Evolutionary conservation across 2,113 vertebrate species (phyloP).

Genomic region (Microcebus tavaratra): DNA sequence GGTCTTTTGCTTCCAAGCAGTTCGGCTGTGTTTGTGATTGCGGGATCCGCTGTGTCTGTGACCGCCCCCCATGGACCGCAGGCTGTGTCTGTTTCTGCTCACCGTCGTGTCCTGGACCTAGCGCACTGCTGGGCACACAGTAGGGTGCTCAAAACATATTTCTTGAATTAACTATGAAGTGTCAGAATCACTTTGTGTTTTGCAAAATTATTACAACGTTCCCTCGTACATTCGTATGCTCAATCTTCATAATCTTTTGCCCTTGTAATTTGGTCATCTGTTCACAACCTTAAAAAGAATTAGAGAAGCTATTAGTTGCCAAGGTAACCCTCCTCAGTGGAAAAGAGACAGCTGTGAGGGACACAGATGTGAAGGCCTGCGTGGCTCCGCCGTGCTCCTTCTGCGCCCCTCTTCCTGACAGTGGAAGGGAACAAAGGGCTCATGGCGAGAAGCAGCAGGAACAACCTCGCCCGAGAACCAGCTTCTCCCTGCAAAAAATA

Average conservation of each 20-base stretch:
- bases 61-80: fast-evolving
- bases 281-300: not conserved
- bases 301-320: slow-evolving; percentile 3
- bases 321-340: not conserved
- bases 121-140: not conserved
- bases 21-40: not conserved
- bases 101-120: not conserved
- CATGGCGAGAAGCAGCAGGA: fast-evolving
- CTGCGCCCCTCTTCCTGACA: not conserved
- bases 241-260: not conserved
- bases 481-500: not conserved
- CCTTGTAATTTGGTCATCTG: not conserved
- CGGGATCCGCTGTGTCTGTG: not conserved
- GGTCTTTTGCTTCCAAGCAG: not conserved
- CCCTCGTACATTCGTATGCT: not conserved
- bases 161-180: not conserved
- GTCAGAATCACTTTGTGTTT: not conserved
- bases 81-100: not conserved
- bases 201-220: not conserved
- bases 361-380: not conserved
- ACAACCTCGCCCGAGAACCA: not conserved
- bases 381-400: not conserved
- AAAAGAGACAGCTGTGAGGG: not conserved
- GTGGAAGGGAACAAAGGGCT: not conserved
- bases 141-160: not conserved